Base-by-base conservation (phyloP, 2,888 invertebrate species). In the Pantelozetes paolii region DNA sequence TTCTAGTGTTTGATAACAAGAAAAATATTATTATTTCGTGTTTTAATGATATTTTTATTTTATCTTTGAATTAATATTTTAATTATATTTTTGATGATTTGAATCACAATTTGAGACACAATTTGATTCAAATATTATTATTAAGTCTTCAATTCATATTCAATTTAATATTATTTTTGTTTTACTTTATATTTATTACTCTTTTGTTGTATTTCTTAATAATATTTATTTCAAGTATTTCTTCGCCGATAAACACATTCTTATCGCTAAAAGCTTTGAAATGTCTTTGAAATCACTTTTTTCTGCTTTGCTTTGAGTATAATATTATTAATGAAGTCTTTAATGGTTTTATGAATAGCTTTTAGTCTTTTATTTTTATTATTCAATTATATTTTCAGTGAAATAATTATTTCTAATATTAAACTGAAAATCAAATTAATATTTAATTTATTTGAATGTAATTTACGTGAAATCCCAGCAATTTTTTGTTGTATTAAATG, bases 41-140 rank as follows among this genome's bases (percentile, higher is more conserved):
- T 40, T 69, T 45, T 69, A 69, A 45, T 69, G 45, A 45, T 69
- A 45, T 45, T 45, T 36, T 36, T n/a, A n/a, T n/a, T n/a, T n/a
- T n/a, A n/a, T n/a, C n/a, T n/a, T 36, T 36, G 36, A 36, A 45
- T 2, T 45, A 13, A 45, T 45, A 11, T 45, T 45, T 15, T 2
- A 15, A 15, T 18, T 11, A 45, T 45, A 11, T 45, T 45, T 45
- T 45, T 45, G 15, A 11, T 15, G 11, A 45, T 45, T 45, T 45
- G 11, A 15, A 11, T 36, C 36, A 5, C 36, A 36, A 8, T 36
- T 8, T 36, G 5, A 8, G 5, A 36, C 11, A 36, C 6, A 11
- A 36, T 36, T 8, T 36, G 5, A 36, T 8, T 5, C 5, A 36
- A 36, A 36, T 8, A 11, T 36, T 36, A 8, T 36, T 36, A 5